Conservation (phyloP, 1,140 invertebrate species). For the Schlechtendalia chinensis region DNA sequence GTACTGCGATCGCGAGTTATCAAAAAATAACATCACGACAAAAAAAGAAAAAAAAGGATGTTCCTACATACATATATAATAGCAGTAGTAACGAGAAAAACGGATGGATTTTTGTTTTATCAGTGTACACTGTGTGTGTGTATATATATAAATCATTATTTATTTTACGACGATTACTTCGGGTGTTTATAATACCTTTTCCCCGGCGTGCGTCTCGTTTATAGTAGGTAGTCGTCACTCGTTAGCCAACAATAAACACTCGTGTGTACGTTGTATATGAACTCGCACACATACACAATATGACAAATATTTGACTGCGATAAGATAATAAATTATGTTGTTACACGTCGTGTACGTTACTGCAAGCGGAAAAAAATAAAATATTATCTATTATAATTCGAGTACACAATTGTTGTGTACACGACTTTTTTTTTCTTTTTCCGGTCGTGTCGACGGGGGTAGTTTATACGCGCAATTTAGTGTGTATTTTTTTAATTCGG, state of each 20-base stretch:
- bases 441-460: not conserved
- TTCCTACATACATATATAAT: not conserved
- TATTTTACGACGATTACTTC: slow-evolving; percentile 36
- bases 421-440: not conserved
- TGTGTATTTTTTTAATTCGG: not conserved
- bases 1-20: not conserved
- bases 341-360: not conserved
- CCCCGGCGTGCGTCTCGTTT: slow-evolving; percentile 4
- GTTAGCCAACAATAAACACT: slow-evolving; percentile 40
- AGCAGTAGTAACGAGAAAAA: slow-evolving; percentile 27
- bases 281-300: not conserved
- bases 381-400: slow-evolving; percentile 31
- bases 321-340: slow-evolving; percentile 41
- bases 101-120: slow-evolving; percentile 39
- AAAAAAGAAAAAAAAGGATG: slow-evolving; percentile 31
- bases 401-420: not conserved
- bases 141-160: slow-evolving; percentile 4
- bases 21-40: slow-evolving; percentile 33
- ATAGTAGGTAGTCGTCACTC: slow-evolving; percentile 16
- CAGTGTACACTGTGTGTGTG: not conserved
- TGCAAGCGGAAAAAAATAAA: not conserved
- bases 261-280: too few species aligned
- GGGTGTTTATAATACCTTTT: slow-evolving; percentile 35
- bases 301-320: slow-evolving; percentile 40
- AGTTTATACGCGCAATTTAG: not conserved